Base-by-base conservation (phyloP, 1,140 invertebrate genomes). In the Ditylenchus dipsaci region DNA sequence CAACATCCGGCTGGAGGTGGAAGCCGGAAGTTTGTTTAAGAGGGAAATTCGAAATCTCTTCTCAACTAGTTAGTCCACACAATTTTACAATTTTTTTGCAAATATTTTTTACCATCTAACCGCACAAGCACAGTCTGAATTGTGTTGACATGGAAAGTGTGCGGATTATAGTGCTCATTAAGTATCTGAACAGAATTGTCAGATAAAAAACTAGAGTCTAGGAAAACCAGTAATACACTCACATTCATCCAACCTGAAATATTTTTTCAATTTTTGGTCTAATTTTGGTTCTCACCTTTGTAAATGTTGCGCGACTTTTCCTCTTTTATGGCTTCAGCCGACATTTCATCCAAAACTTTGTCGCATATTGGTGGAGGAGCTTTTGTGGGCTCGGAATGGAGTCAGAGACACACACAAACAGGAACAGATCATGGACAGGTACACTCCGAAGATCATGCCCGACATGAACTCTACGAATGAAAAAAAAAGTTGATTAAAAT, bases 111-210 rank as follows among this genome's bases (percentile, higher is more conserved):
- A 38, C 33, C 33, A 38, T 93, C 90, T 15, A 95, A 84, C 76
- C 88, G 88, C 65, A 93, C 87, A 83, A 89, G 91, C 15, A 93
- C 89, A n/a, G 91, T 89, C 67, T 90, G 88, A 47, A 91, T 91
- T 69, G 89, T 86, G 26, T 89, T 89, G 27, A 94, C 89, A 76
- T 92, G 90, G 80, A 93, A n/a, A 93, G 88, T 89, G 56, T 88
- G 86, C 0, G 90, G 89, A 78, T 89, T 87, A 79, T 95, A 95
- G 42, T 83, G 86, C 47, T 83, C 78, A 68, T 88, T 87, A 69
- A 90, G 85, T 83, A 94, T 90, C 82, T 94, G n/a, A n/a, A n/a
- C n/a, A 38, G 33, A 38, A 38, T 38, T 11, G 33, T 38, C 11
- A 38, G 33, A 38, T 11, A 38, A 38, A n/a, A 38, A 11, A 38